Evolutionary conservation across 2,888 invertebrate species (phyloP).

Genomic region (Drosophila dives): DNA sequence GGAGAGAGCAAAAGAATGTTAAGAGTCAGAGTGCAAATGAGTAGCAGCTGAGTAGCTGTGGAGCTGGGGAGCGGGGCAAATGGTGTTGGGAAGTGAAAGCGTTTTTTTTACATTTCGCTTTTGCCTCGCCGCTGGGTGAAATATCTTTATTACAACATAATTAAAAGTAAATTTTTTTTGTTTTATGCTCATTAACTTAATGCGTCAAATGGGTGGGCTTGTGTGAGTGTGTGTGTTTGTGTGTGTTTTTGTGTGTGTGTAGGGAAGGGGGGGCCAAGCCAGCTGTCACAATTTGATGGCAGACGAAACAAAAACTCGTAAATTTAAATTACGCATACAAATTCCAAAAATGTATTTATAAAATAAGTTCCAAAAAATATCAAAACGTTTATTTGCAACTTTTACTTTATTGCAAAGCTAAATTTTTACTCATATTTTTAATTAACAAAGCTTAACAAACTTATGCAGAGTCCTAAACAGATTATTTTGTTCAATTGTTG

Average conservation of each 20-base stretch:
- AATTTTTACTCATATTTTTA: not conserved
- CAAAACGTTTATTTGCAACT: not conserved
- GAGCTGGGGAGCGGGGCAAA: no score
- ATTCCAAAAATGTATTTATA: not conserved
- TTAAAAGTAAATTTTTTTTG: conserved; percentile 58
- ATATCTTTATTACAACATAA: conserved; percentile 66
- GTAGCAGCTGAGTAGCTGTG: no score
- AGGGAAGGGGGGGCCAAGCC: not conserved
- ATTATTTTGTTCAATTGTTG: not conserved
- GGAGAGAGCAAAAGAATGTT: not conserved
- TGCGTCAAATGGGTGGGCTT: conserved; percentile 39
- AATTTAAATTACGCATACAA: conserved; percentile 4
- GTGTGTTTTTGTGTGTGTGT: not conserved
- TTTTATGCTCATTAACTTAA: conserved; percentile 63
- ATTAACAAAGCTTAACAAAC: not conserved
- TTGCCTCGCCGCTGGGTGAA: conserved; percentile 27
- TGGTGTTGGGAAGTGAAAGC: conserved; percentile 10
- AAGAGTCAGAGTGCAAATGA: no score
- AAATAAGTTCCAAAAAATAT: not conserved
- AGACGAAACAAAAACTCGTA: conserved; percentile 15
- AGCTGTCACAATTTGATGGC: conserved; percentile 13
- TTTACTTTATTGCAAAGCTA: not conserved
- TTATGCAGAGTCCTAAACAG: not conserved
- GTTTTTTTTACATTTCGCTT: conserved; percentile 35
- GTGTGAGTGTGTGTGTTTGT: not conserved